These are phyloP conservation scores for Thamnophis elegans DNA, from an alignment of 2,797 vertebrate genomes.

Conservation along the genomic window DNA sequence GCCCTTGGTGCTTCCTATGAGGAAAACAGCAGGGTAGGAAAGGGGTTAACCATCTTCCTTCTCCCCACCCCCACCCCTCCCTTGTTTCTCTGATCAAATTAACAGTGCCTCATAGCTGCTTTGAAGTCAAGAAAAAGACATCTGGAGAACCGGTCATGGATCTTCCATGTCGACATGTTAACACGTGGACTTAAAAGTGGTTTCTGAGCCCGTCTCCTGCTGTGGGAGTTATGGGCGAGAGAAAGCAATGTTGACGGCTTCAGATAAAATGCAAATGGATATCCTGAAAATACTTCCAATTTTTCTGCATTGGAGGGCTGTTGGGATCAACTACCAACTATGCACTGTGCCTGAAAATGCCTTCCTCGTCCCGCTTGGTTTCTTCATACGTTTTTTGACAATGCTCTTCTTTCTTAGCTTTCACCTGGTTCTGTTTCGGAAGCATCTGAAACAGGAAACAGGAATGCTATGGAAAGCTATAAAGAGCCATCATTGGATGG, in stretches of 20 bases:
- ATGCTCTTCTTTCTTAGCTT: not conserved
- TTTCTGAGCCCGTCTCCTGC: not conserved
- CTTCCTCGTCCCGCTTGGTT: not conserved
- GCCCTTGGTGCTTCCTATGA: not conserved
- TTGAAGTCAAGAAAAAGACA: not conserved
- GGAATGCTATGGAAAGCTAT: not conserved
- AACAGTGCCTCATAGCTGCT: not conserved
- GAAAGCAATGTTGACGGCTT: not conserved
- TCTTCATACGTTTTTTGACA: not conserved
- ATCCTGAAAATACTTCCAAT: not conserved
- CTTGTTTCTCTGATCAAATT: not conserved
- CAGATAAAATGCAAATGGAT: not conserved
- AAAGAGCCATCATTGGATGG: not conserved
- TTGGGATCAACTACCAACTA: not conserved
- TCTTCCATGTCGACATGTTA: not conserved
- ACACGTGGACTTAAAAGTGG: not conserved
- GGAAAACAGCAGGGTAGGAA: not conserved
- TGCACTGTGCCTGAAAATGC: not conserved
- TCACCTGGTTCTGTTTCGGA: not conserved
- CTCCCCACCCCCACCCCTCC: not conserved
- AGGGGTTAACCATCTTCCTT: not conserved
- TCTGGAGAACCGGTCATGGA: not conserved
- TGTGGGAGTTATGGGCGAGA: not conserved
- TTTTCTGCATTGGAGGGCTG: not conserved
- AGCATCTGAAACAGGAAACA: not conserved